Conservation (phyloP, 2,113 vertebrate species). For the Ammodytes dubius region DNA sequence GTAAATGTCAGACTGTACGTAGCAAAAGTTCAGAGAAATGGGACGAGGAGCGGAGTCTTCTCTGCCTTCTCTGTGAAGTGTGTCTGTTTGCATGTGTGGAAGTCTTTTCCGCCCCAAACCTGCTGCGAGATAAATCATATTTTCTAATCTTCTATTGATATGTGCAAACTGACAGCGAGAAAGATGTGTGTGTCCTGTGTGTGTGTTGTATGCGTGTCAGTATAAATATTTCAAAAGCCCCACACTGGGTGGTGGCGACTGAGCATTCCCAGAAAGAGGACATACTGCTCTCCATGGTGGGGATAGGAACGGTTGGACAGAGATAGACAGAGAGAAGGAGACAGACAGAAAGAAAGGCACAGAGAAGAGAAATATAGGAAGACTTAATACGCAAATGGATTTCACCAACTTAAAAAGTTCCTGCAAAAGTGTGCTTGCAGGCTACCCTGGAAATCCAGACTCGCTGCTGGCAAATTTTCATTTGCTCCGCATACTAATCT, state of each 20-base stretch:
- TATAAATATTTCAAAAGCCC: constrained; percentile 73
- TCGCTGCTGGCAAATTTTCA: too few relatives aligned
- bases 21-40: background rate
- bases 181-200: constrained; percentile 29
- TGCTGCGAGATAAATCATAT: constrained; percentile 57
- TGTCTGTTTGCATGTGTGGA: background rate
- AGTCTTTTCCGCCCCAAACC: constrained; percentile 33
- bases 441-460: too few relatives aligned
- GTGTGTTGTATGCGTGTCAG: constrained; percentile 57
- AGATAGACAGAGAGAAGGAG: background rate
- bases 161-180: constrained; percentile 40
- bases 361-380: background rate
- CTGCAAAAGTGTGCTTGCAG: too few relatives aligned
- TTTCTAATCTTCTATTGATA: constrained; percentile 62
- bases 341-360: background rate
- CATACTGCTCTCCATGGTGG: constrained; percentile 54
- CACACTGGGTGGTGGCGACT: constrained; percentile 58
- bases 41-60: background rate
- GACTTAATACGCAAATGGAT: background rate
- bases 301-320: constrained; percentile 27
- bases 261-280: constrained; percentile 69
- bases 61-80: background rate
- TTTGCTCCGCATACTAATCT: too few relatives aligned
- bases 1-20: background rate
- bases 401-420: background rate